These are phyloP conservation scores for Pemphredon lugubris DNA, from an alignment of 2,888 invertebrate genomes.

Conservation along the genomic window DNA sequence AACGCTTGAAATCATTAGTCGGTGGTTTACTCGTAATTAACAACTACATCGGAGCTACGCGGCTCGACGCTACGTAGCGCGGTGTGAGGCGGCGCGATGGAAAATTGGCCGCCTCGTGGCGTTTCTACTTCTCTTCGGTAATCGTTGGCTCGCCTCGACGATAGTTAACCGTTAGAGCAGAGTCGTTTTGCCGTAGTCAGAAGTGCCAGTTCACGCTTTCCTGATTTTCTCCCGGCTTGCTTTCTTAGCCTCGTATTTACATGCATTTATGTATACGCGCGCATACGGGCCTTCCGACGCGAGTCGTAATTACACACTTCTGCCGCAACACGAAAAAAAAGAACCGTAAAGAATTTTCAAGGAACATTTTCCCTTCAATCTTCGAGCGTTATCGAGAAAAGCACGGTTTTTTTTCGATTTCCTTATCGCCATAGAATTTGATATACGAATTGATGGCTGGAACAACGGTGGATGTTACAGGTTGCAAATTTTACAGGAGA, in stretches of 20 bases:
- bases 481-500: too few species aligned
- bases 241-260: too few species aligned
- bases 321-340: slow-evolving; percentile 31
- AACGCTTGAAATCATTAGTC: slow-evolving; percentile 24
- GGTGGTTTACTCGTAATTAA: slow-evolving; percentile 34
- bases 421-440: too few species aligned
- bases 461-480: too few species aligned
- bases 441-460: too few species aligned
- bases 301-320: neutral
- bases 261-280: neutral
- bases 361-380: slow-evolving; percentile 18
- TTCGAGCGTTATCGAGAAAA: neutral
- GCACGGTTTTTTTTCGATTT: neutral
- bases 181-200: slow-evolving; percentile 29
- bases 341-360: slow-evolving; percentile 1
- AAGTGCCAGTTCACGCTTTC: slow-evolving; percentile 57
- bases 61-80: too few species aligned
- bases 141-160: slow-evolving; percentile 23
- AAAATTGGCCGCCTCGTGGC: slow-evolving; percentile 38
- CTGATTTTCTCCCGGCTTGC: slow-evolving; percentile 50
- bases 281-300: neutral
- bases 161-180: slow-evolving; percentile 30
- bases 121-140: slow-evolving; percentile 16
- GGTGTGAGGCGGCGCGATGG: slow-evolving; percentile 9
- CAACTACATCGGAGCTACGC: too few species aligned